A percentile compares a stretch with the other conserved stretches of the same genome.
Conservation (phyloP, 2,888 invertebrate species). For the Colletes collaris region DNA sequence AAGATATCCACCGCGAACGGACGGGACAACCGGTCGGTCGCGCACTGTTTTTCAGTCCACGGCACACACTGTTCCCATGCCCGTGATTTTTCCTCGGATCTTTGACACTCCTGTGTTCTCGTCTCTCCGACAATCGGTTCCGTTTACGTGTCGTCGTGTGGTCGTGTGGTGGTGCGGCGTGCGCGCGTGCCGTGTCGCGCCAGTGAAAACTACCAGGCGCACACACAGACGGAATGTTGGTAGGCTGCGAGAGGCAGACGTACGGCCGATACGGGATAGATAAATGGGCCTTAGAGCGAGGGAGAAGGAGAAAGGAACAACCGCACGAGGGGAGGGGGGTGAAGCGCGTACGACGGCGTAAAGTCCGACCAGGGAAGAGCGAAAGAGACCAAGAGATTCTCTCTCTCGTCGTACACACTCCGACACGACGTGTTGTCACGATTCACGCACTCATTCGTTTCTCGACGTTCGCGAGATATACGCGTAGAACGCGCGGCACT, state of each 20-base stretch:
- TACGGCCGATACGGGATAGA: constrained; percentile 49
- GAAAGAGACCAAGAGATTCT: constrained; percentile 14
- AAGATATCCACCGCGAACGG: constrained; percentile 30
- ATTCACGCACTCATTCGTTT: constrained; percentile 62
- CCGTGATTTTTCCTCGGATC: constrained; percentile 53
- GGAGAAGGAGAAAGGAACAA: constrained; percentile 48
- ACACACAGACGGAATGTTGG: constrained; percentile 50
- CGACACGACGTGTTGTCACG: constrained; percentile 56
- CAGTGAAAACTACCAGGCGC: constrained; percentile 64
- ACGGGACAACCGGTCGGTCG: constrained; percentile 40
- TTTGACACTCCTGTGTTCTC: constrained; percentile 57
- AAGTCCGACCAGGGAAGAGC: constrained; percentile 47
- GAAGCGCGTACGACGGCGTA: constrained; percentile 57
- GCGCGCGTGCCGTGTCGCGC: constrained; percentile 57
- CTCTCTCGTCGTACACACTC: constrained; percentile 36
- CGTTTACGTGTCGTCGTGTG: constrained; percentile 52
- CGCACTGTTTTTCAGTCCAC: constrained; percentile 55
- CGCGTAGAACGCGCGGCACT: constrained; percentile 35
- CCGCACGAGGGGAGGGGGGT: constrained; percentile 22
- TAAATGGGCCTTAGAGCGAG: constrained; percentile 44
- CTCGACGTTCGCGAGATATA: constrained; percentile 39
- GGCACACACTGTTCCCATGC: constrained; percentile 59
- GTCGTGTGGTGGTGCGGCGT: constrained; percentile 23
- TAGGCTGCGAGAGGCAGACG: constrained; percentile 46
- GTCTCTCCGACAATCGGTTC: constrained; percentile 49